Base-by-base conservation (phyloP, 1,140 invertebrate genomes). In the Saccostrea echinata region DNA sequence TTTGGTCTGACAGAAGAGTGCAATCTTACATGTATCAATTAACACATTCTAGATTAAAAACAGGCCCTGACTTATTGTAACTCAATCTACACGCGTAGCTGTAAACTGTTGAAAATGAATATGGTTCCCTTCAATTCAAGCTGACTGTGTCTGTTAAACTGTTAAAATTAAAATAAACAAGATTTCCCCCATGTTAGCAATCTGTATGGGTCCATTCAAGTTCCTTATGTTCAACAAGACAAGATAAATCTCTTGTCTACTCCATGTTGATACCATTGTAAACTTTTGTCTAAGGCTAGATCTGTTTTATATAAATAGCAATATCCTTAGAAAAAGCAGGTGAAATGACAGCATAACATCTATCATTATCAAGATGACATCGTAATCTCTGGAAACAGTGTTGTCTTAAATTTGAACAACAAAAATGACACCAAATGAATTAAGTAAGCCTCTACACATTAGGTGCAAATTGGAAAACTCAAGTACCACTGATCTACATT, bases 101-200 rank as follows among this genome's bases (percentile, higher is more conserved):
- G 43, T 43, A 43, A 43, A 43, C 43, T 43, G 43, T 43, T 43
- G 43, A 43, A 43, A 43, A 43, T 9, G 43, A 43, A 43, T 43
- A 43, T 9, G 43, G 43, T 27, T 76, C 68, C 68, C 24, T 76
- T 27, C 24, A 76, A 30, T 30, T 30, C 11, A 76, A 27, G 12
- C 1, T 11, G 27, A 76, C 27, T 30, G 24, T 76, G 68, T 76
- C 24, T 30, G 68, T 30, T 64, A 12, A 76, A 30, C 68, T 33
- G 30, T 76, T 30, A 30, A 76, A 76, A 30, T 27, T 30, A 27
- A 76, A 76, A 76, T 76, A 76, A 76, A 76, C 68, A 76, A 76
- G 55, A 76, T 30, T 76, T 33, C 11, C 68, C 1, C 4, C 13
- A 27, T 76, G 68, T 76, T 76, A 18, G 11, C 27, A 30, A 76